Conservation (phyloP, 2,888 invertebrate species). For the Alloscopus bannaensis region DNA sequence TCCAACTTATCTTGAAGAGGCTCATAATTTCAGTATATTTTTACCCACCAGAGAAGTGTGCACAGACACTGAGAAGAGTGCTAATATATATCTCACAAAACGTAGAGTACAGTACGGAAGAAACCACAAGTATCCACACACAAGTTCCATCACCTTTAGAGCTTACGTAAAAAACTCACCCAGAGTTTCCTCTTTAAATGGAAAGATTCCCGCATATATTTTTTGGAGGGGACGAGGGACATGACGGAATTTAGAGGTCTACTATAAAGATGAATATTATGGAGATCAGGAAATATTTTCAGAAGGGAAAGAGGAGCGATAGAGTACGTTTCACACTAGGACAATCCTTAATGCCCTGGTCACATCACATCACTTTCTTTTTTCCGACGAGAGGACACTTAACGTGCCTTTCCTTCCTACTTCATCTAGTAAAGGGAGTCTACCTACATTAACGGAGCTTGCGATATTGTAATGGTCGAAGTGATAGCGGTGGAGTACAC, state of each 20-base stretch:
- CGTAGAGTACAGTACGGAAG: too few species aligned
- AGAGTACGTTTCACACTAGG: conserved; percentile 51
- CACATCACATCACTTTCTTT: conserved; percentile 60
- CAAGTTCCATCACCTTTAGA: conserved; percentile 49
- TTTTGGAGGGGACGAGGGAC: conserved; percentile 13
- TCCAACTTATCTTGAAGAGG: conserved; percentile 55
- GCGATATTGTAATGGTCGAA: conserved; percentile 29
- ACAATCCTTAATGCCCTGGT: conserved; percentile 60
- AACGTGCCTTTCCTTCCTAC: conserved; percentile 16
- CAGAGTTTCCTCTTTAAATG: conserved; percentile 6
- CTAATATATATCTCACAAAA: too few species aligned
- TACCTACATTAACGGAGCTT: neutral
- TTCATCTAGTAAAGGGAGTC: neutral
- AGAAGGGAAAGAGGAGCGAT: conserved; percentile 7
- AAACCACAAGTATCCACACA: too few species aligned
- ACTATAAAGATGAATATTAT: too few species aligned
- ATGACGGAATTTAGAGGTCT: too few species aligned
- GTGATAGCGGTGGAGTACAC: conserved; percentile 50
- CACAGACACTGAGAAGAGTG: too few species aligned
- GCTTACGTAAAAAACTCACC: conserved; percentile 50
- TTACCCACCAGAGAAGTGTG: too few species aligned
- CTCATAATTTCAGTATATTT: conserved; percentile 61
- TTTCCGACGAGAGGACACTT: conserved; percentile 35
- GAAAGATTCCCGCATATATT: too few species aligned
- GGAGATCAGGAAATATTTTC: conserved; percentile 19